phyloP scores from a whole-genome alignment of 2,113 vertebrate species.

The Bubo bubo region DNA sequence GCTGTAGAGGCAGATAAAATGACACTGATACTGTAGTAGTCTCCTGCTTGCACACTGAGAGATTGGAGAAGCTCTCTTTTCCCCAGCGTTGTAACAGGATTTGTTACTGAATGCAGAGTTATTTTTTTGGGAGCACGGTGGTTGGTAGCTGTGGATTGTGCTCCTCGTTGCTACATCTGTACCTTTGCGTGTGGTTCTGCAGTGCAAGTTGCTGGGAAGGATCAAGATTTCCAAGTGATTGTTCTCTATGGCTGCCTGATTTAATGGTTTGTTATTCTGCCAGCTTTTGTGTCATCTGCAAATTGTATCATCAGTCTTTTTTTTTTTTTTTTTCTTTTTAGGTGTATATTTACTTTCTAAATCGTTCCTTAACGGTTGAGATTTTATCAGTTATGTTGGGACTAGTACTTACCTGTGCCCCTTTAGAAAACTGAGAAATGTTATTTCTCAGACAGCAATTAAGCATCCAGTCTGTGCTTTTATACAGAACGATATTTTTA shows the following conservation, averaged over 20 bases:
- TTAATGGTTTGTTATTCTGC: not conserved
- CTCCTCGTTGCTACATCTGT: accelerated
- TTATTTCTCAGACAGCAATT: not conserved
- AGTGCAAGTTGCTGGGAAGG: not conserved
- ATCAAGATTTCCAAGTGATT: not conserved
- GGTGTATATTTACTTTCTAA: not conserved
- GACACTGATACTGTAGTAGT: accelerated
- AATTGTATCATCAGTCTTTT: not conserved
- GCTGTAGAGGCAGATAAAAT: not conserved
- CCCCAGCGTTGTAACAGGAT: accelerated
- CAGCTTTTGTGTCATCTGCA: not conserved
- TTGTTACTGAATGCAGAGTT: not conserved
- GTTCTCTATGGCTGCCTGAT: not conserved
- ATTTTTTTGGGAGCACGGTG: not conserved
- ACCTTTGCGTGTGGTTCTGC: accelerated
- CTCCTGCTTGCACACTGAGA: not conserved
- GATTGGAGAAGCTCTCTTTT: not conserved
- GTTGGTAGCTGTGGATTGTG: accelerated
- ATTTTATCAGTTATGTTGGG: not conserved
- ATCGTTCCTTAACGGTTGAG: not conserved
- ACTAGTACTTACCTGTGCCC: not conserved
- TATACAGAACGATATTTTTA: not conserved
- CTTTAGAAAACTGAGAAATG: not conserved
- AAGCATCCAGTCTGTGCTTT: not conserved
- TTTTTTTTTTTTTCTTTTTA: not conserved